Evolutionary conservation across 2,113 vertebrate genomes (phyloP), one percentile per base, ranked within the genome.

Genomic region (Mirza zaza): DNA sequence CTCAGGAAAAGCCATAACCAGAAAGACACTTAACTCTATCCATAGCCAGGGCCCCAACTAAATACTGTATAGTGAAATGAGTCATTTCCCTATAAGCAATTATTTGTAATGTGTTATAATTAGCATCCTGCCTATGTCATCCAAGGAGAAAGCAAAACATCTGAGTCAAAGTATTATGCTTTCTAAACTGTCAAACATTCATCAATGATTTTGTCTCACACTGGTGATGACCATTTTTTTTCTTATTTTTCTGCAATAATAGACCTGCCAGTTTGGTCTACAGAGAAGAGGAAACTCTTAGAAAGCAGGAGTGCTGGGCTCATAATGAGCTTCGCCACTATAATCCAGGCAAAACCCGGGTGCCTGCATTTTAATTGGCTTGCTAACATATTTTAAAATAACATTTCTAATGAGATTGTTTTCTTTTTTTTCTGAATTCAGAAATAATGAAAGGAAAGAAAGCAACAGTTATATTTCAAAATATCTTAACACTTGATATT

Each of bases 341-440:
- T 34, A 59, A 67, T 61, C 73, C 82, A 75, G 65, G 55, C 21
- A 92, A 88, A 92, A 77, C 23, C 20, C 77, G 65, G 87, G 96
- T 84, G 71, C 3, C 50, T 89, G 4, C 50, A 75, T 94, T 96
- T 97, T 96, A 96, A 97, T 73, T 96, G 88, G 63, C 73, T 96
- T 59, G 29, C 67, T 88, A 96, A 85, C 57, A 70, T 95, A 89
- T 96, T 92, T 97, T 86, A 96, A 95, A 96, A 92, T 34, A 95
- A 71, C 32, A 61, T 96, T 92, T 94, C 91, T 93, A 95, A 95
- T 93, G 50, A 95, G 92, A 79, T 63, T 67, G 42, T 20, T 27
- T 55, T 55, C 52, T 81, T 91, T 91, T 91, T 45, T n/a, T 93
- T 88, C 86, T n/a, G 83, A 88, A 84, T 93, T 96, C 61, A 91